A percentile compares a stretch with the other conserved stretches of the same genome.
phyloP scores from a whole-genome alignment of 2,797 vertebrate species.

The Serranus cabrilla region DNA sequence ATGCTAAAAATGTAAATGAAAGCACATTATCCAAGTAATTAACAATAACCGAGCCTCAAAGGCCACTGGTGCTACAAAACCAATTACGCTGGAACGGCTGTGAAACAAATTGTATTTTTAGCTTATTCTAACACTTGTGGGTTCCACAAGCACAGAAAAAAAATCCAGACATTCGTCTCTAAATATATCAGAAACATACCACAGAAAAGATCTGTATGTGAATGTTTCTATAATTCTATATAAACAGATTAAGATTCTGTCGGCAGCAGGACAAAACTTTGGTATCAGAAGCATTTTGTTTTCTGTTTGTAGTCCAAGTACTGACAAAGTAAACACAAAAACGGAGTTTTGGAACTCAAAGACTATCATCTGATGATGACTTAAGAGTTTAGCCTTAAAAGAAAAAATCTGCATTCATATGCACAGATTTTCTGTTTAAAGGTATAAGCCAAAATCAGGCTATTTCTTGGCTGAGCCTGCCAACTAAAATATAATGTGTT shows the following conservation, averaged over 20 bases:
- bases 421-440: too few species aligned
- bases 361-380: too few species aligned
- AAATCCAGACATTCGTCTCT: neutral
- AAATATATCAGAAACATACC: neutral
- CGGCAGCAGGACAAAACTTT: too few species aligned
- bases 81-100: conserved; percentile 44
- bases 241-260: too few species aligned
- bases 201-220: neutral
- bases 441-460: too few species aligned
- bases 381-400: too few species aligned
- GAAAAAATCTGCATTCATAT: too few species aligned
- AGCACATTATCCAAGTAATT: conserved; percentile 64
- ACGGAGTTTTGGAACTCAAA: too few species aligned
- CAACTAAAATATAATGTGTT: too few species aligned
- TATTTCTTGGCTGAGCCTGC: neutral
- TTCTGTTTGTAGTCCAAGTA: too few species aligned
- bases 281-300: too few species aligned
- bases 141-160: conserved; percentile 3
- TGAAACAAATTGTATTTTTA: conserved; percentile 49
- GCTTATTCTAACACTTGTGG: conserved; percentile 20
- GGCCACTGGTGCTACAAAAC: conserved; percentile 50
- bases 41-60: conserved; percentile 64
- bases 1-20: conserved; percentile 64
- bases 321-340: too few species aligned
- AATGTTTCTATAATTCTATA: neutral